phyloP scores from a whole-genome alignment of 2,888 invertebrate species.

The Thalpophila matura region DNA sequence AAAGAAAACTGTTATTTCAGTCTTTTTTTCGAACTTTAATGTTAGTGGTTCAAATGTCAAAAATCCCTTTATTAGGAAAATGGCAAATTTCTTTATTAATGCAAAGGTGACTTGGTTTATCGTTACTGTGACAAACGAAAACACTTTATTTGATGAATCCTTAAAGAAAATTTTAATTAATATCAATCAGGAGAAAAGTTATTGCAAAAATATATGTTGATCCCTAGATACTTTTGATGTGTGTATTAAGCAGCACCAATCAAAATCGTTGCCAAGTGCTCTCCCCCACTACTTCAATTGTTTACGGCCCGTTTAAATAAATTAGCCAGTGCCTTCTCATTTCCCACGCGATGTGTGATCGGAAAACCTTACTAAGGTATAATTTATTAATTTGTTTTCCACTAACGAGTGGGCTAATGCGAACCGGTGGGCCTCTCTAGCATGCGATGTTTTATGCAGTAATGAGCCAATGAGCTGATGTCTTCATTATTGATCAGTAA shows the following conservation, averaged over 20 bases:
- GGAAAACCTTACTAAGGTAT: slow-evolving; percentile 76
- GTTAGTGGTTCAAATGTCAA: too few species aligned
- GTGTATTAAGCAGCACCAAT: slow-evolving; percentile 4
- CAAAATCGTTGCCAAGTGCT: slow-evolving; percentile 42
- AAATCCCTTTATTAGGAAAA: too few species aligned
- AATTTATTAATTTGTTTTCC: slow-evolving; percentile 89
- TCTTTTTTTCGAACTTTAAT: too few species aligned
- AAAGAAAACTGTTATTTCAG: too few species aligned
- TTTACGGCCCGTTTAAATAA: slow-evolving; percentile 62
- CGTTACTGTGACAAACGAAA: too few species aligned
- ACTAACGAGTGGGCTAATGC: slow-evolving; percentile 85
- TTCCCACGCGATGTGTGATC: slow-evolving; percentile 85
- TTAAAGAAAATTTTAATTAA: too few species aligned
- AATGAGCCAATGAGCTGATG: slow-evolving; percentile 60
- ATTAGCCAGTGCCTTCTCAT: slow-evolving; percentile 62
- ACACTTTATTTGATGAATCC: too few species aligned
- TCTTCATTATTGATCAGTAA: slow-evolving; percentile 57
- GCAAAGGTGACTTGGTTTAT: too few species aligned
- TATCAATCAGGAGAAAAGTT: too few species aligned
- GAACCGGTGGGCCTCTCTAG: slow-evolving; percentile 71
- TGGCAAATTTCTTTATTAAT: too few species aligned
- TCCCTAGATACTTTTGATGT: too few species aligned
- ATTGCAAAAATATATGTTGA: too few species aligned
- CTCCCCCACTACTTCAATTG: slow-evolving; percentile 49
- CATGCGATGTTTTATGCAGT: slow-evolving; percentile 73